Evolutionary conservation across 2,888 invertebrate species (phyloP), one percentile per base, ranked within the genome.

Genomic region (Dyspetes luteomarginatus): DNA sequence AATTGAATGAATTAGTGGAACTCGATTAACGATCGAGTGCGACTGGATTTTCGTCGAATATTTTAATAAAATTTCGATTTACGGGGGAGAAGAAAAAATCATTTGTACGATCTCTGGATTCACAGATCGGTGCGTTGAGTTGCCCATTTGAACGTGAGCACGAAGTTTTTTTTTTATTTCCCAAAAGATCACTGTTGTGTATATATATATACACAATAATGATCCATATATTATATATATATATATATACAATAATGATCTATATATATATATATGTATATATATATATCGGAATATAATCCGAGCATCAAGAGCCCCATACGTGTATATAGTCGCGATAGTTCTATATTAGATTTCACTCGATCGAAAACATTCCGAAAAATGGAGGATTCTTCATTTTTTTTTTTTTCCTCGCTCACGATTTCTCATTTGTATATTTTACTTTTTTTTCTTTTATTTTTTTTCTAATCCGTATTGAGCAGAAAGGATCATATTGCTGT

Each of bases 401-500:
- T 55, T 75, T 52, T 71, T 30, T 60, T 69, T 36, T 30, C 26
- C 50, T 56, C 64, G 41, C n/a, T n/a, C n/a, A n/a, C n/a, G n/a
- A n/a, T n/a, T n/a, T n/a, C n/a, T n/a, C n/a, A n/a, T n/a, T n/a
- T n/a, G 15, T 71, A 52, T 45, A 48, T 52, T 52, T 56, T 67
- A 58, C 71, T 30, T 30, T 58, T 75, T 72, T 77, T 36, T 69
- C 73, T 58, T 22, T 78, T 41, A 67, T 74, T 48, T 24, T 22
- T 73, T 45, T 84, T 85, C 86, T 86, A 86, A 88, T 88, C 86
- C 85, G 85, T 86, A 87, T 89, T 89, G 88, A 90, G 89, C 89
- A 87, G 86, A 89, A 89, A 85, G 85, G 87, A 52, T 72, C 12
- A 72, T 89, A 90, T 90, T 90, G 89, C 90, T 89, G 87, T 86